Base-by-base conservation (phyloP, 2,888 invertebrate genomes). In the Oscheius onirici region DNA sequence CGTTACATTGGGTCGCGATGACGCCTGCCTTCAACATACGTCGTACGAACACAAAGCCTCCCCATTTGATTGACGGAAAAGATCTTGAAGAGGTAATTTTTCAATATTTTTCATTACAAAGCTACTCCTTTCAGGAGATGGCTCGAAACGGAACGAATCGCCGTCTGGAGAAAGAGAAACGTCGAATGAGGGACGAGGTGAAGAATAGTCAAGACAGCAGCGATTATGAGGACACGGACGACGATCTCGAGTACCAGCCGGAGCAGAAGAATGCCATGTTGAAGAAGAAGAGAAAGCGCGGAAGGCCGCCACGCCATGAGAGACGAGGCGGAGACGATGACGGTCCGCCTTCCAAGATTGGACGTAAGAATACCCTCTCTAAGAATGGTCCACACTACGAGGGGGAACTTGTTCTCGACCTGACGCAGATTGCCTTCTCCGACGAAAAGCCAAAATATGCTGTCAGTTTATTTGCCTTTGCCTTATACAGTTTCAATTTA, bases 151-250 rank as follows among this genome's bases (percentile, higher is more conserved):
- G 69, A 20, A 57, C 57, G 44, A 44, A 17, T 22, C 58, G 69
- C 20, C 17, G 57, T 24, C 26, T 57, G 22, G 69, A 52, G 24
- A 69, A 51, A 24, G 69, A 69, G 41, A 51, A 49, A 26, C 46
- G 69, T 1, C 44, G 69, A 41, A 17, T 58, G 41, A 44, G 46
- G 20, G 60, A 46, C n/a, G 67, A 67, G 22, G 69, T 13, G 8
- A 63, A 63, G 49, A 24, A 63, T 15, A 63, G 17, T 20, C 40
- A 43, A 13, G 58, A 58, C n/a, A 69, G 69, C 41, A 58, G 58
- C 17, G 69, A 69, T 40, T 69, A 69, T n/a, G 69, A 69, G 34
- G 69, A 69, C 17, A 69, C 69, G 34, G 69, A 69, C 26, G 57
- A 44, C 15, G 61, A 69, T 13, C 15, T 44, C 10, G 69, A 58